Percentiles rank a stretch among this genome's conserved stretches.
phyloP scores from a whole-genome alignment of 2,113 vertebrate species.

The Amphiprion percula region DNA sequence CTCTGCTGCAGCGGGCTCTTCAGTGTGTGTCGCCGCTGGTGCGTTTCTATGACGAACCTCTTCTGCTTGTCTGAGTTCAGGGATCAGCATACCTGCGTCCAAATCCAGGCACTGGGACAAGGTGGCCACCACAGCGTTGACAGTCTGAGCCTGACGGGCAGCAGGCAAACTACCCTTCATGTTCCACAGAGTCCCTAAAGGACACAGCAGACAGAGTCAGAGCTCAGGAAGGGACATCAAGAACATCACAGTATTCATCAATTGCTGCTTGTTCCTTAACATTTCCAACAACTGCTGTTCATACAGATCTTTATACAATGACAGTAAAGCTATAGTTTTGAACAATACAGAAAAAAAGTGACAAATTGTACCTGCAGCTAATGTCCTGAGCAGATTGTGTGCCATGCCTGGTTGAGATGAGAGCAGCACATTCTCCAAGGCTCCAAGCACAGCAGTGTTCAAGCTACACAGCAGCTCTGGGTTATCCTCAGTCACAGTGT shows the following conservation, averaged over 20 bases:
- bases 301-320: no score
- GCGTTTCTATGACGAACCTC: constrained; percentile 62
- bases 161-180: constrained; percentile 88
- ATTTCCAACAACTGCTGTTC: no score
- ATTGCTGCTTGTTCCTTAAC: no score
- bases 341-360: neutral
- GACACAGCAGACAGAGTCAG: neutral
- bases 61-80: constrained; percentile 84
- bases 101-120: constrained; percentile 88
- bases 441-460: constrained; percentile 78
- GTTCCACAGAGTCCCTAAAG: constrained; percentile 90
- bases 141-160: constrained; percentile 88
- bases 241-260: neutral
- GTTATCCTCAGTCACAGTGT: constrained; percentile 97
- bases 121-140: constrained; percentile 89
- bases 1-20: constrained; percentile 44
- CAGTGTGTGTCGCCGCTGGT: constrained; percentile 19
- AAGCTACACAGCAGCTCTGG: constrained; percentile 89
- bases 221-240: neutral
- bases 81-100: constrained; percentile 84
- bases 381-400: constrained; percentile 88
- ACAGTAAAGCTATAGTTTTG: neutral
- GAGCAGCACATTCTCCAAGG: constrained; percentile 88
- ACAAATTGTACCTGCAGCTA: constrained; percentile 88
- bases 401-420: constrained; percentile 86